A percentile compares a stretch with the other conserved stretches of the same genome.
Evolutionary conservation across 2,113 vertebrate species (phyloP).

Genomic region (Pollachius pollachius): DNA sequence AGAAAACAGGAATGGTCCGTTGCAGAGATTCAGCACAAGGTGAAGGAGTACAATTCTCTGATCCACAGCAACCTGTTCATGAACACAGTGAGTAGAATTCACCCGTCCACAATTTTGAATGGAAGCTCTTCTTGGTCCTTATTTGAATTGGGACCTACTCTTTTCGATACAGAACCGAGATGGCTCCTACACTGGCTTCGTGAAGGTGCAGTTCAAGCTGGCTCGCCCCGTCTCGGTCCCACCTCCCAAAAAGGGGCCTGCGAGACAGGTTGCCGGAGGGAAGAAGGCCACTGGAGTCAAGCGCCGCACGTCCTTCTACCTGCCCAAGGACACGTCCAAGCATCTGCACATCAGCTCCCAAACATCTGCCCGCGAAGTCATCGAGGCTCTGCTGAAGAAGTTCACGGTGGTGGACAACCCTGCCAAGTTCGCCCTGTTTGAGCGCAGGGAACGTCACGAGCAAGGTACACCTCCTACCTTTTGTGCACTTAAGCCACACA

Average conservation of each 20-base stretch:
- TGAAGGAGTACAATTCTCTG: constrained; percentile 93
- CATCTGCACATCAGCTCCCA: constrained; percentile 91
- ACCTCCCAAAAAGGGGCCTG: constrained; percentile 75
- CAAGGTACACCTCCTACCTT: constrained; percentile 75
- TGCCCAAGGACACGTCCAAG: constrained; percentile 91
- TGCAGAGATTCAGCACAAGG: constrained; percentile 84
- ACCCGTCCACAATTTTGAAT: background rate
- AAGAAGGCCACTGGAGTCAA: constrained; percentile 70
- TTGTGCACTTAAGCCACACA: no score
- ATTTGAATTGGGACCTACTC: background rate
- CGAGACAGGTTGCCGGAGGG: constrained; percentile 62
- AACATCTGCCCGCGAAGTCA: constrained; percentile 89
- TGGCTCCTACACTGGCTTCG: constrained; percentile 92
- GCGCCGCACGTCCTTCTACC: constrained; percentile 93
- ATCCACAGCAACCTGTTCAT: constrained; percentile 97
- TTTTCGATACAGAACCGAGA: constrained; percentile 83
- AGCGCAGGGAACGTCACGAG: constrained; percentile 87
- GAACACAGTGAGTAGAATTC: constrained; percentile 81
- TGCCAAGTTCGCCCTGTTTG: constrained; percentile 94
- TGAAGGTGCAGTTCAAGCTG: constrained; percentile 94
- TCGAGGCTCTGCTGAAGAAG: constrained; percentile 91
- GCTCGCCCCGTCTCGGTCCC: constrained; percentile 88
- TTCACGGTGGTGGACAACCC: constrained; percentile 95
- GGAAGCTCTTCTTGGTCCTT: background rate
- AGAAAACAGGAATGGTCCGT: constrained; percentile 80